phyloP scores from a whole-genome alignment of 2,113 vertebrate species.

The Bungarus multicinctus region DNA sequence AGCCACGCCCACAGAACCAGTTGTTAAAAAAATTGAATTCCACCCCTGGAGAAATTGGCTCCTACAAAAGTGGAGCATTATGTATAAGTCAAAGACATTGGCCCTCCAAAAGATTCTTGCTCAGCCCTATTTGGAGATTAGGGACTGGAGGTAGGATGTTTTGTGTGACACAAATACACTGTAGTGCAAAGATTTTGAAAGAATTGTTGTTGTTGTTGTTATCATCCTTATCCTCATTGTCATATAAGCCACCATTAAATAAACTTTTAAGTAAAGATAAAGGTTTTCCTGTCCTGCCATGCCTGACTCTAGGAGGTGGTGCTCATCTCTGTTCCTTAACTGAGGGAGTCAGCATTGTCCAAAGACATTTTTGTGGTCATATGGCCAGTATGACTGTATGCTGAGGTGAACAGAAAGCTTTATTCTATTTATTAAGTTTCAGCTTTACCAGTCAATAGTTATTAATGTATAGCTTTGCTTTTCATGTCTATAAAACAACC shows the following conservation, averaged over 20 bases:
- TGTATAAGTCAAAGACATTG: background rate
- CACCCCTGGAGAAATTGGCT: background rate
- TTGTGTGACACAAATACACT: background rate
- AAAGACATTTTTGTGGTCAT: background rate
- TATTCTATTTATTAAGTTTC: background rate
- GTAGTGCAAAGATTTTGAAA: background rate
- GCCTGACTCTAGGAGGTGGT: too few species aligned
- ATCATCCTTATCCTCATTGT: background rate
- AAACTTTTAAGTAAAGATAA: background rate
- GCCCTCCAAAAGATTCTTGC: background rate
- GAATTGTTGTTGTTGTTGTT: background rate
- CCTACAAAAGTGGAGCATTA: background rate
- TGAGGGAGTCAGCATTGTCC: background rate
- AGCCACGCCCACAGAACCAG: too few species aligned
- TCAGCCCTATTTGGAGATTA: background rate
- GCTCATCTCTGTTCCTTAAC: background rate
- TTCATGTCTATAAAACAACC: constrained; percentile 12
- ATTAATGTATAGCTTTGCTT: background rate
- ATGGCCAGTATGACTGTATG: background rate
- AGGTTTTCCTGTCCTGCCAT: background rate
- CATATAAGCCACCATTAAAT: background rate
- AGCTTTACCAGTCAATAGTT: background rate
- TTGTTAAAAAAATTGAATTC: too few species aligned
- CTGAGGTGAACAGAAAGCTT: background rate
- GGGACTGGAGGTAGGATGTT: background rate